Evolutionary conservation across 1,140 invertebrate genomes (phyloP).

Genomic region (Bombus sibiricus): DNA sequence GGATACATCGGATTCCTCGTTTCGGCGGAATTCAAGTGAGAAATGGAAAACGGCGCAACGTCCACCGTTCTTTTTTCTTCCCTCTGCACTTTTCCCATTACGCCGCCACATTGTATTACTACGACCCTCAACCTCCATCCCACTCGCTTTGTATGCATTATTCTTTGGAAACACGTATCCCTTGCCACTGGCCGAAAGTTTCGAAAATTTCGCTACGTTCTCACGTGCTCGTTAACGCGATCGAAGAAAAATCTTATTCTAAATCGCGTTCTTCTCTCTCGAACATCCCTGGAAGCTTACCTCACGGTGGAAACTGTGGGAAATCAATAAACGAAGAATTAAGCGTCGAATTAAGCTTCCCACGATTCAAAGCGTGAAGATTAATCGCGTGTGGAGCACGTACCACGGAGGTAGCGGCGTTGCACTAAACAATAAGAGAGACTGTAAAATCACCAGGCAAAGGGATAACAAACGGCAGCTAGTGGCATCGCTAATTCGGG

Average conservation of each 20-base stretch:
- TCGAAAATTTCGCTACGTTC: background rate
- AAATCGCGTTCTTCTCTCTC: background rate
- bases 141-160: constrained; percentile 62
- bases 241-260: background rate
- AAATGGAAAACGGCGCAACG: constrained; percentile 39
- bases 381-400: background rate
- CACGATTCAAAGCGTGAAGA: background rate
- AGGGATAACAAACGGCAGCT: constrained; percentile 14
- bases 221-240: background rate
- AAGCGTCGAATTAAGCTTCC: background rate
- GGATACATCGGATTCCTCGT: constrained; percentile 28
- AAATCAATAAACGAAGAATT: background rate
- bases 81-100: constrained; percentile 58
- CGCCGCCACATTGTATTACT: constrained; percentile 40
- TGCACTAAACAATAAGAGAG: background rate
- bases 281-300: background rate
- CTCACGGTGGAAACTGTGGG: background rate
- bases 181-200: background rate
- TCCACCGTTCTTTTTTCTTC: background rate
- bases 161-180: constrained; percentile 61
- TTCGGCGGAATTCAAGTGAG: constrained; percentile 46
- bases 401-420: background rate
- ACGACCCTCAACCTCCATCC: constrained; percentile 12
- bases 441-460: constrained; percentile 21
- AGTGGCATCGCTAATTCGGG: constrained; percentile 41